phyloP scores from a whole-genome alignment of 2,888 invertebrate genomes.

The Busseola fusca region DNA sequence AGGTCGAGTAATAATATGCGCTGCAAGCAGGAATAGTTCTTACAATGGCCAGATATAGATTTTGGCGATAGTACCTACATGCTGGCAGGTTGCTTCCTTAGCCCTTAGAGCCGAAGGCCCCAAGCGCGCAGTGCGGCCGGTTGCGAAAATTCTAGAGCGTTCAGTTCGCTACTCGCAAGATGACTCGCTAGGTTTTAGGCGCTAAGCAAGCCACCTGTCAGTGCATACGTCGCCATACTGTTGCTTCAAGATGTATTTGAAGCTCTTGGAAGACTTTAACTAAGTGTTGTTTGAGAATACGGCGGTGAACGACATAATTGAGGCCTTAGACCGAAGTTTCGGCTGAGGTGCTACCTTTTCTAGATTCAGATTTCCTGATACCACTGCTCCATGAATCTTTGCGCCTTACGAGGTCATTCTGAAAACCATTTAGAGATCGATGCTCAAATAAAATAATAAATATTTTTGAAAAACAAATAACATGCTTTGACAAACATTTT shows the following conservation, averaged over 20 bases:
- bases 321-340: constrained; percentile 86
- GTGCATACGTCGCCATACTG: not conserved
- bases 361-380: constrained; percentile 78
- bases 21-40: no score
- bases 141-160: no score
- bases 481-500: constrained; percentile 28
- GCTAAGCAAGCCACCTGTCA: no score
- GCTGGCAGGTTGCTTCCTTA: no score
- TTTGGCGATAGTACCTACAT: no score
- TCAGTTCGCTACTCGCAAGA: no score
- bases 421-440: constrained; percentile 71
- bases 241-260: not conserved
- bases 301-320: not conserved
- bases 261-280: not conserved
- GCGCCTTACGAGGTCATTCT: constrained; percentile 84
- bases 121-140: no score
- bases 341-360: constrained; percentile 81
- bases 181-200: no score
- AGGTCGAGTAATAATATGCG: no score
- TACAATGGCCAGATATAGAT: no score
- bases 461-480: constrained; percentile 1
- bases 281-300: constrained; percentile 10
- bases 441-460: constrained; percentile 28
- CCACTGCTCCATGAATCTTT: constrained; percentile 86
- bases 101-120: no score